phyloP scores from a whole-genome alignment of 2,797 vertebrate species.

The Sarcoramphus papa region DNA sequence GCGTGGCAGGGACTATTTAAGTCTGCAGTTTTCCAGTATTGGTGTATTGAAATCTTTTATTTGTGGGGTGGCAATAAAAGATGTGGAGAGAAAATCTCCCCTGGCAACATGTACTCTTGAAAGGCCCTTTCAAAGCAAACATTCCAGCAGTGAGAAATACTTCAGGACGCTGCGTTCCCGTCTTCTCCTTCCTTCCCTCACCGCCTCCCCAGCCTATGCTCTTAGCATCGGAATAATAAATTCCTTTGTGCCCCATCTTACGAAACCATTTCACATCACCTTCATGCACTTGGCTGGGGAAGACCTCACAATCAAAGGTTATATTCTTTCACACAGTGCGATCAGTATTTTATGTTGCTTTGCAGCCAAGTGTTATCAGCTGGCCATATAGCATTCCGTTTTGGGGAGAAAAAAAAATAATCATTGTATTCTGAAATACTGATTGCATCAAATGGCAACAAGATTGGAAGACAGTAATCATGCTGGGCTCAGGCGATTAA shows the following conservation, averaged over 20 bases:
- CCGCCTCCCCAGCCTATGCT: background rate
- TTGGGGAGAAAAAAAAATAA: rapidly evolving
- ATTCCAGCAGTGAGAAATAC: background rate
- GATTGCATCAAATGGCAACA: slow-evolving; percentile 43
- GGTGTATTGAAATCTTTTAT: background rate
- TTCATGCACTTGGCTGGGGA: background rate
- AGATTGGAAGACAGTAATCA: slow-evolving; percentile 19
- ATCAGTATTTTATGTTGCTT: background rate
- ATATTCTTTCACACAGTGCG: background rate
- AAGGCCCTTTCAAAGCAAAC: slow-evolving; percentile 28
- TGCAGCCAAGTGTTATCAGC: background rate
- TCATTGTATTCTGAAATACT: background rate
- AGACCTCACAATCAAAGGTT: background rate
- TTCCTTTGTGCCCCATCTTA: background rate
- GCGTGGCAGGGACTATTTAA: background rate
- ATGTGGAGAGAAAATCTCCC: slow-evolving; percentile 31
- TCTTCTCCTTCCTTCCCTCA: background rate
- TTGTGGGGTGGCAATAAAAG: slow-evolving; percentile 28
- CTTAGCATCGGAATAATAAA: background rate
- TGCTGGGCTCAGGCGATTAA: slow-evolving; percentile 13
- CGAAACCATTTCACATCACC: background rate
- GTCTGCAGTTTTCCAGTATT: background rate
- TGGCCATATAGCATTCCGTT: background rate
- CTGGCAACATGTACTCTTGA: slow-evolving; percentile 32
- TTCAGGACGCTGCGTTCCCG: background rate